Evolutionary conservation across 2,113 vertebrate species (phyloP).

Genomic region (Brachyhypopomus occidentalis): DNA sequence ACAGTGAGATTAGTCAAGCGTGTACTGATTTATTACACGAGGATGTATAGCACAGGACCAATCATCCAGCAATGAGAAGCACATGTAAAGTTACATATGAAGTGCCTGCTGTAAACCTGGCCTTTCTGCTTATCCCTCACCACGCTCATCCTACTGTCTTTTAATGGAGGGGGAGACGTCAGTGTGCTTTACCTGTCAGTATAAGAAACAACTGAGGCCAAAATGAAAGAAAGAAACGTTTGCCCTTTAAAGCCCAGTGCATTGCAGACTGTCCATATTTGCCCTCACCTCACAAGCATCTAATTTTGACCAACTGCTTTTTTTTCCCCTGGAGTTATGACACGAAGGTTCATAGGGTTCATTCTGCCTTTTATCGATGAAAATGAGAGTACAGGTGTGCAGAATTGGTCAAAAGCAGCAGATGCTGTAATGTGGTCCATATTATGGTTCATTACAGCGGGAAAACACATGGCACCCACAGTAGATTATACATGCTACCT

Average conservation of each 20-base stretch:
- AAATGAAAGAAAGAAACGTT: not conserved
- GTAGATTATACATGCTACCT: conserved; percentile 39
- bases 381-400: conserved; percentile 25
- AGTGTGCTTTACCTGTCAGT: not conserved
- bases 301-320: not conserved
- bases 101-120: too few relatives aligned
- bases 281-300: conserved; percentile 18
- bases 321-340: not conserved
- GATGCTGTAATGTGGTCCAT: conserved; percentile 33
- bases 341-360: conserved; percentile 36
- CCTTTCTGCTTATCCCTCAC: too few relatives aligned
- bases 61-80: too few relatives aligned
- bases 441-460: conserved; percentile 33
- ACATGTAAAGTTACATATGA: too few relatives aligned
- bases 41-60: too few relatives aligned
- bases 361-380: conserved; percentile 17
- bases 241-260: not conserved
- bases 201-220: not conserved
- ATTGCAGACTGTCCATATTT: not conserved
- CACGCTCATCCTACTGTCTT: too few relatives aligned
- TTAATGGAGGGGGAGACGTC: too few relatives aligned
- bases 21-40: too few relatives aligned
- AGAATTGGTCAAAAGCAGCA: conserved; percentile 27
- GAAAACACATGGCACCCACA: conserved; percentile 35
- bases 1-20: too few relatives aligned